phyloP scores from a whole-genome alignment of 2,888 invertebrate species.

The Tenthredo amoena region DNA sequence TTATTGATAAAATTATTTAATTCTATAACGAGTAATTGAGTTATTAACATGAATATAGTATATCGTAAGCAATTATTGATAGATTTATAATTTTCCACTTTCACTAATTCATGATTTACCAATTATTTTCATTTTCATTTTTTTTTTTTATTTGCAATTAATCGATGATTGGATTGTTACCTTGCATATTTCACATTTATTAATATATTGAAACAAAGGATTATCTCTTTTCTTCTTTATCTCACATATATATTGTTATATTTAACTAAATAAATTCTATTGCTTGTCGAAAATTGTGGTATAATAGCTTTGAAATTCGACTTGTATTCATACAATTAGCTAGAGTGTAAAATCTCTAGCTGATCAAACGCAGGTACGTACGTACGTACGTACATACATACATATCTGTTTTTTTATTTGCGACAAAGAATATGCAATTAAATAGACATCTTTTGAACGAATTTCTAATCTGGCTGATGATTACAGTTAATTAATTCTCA shows the following conservation, averaged over 20 bases:
- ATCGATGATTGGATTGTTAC: background rate
- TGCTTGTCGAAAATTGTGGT: background rate
- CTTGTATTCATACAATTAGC: background rate
- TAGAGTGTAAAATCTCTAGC: background rate
- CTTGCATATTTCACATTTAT: background rate
- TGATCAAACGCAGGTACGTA: background rate
- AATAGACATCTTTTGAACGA: background rate
- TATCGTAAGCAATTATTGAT: conserved; percentile 9
- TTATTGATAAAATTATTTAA: background rate
- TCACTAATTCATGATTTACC: background rate
- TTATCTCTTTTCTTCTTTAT: background rate
- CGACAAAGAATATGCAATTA: background rate
- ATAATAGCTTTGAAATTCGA: background rate
- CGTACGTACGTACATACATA: conserved; percentile 15
- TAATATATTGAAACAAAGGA: background rate
- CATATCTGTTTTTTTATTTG: background rate
- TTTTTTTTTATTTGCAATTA: background rate
- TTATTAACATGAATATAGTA: conserved; percentile 8
- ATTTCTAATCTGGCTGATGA: background rate
- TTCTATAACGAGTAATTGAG: conserved; percentile 22
- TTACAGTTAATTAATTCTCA: conserved; percentile 9
- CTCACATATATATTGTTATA: conserved; percentile 2
- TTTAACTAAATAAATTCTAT: conserved; percentile 2
- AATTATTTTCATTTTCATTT: background rate
- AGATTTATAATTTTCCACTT: conserved; percentile 26